Base-by-base conservation (phyloP, 2,888 invertebrate genomes). In the Resseliella maxima region DNA sequence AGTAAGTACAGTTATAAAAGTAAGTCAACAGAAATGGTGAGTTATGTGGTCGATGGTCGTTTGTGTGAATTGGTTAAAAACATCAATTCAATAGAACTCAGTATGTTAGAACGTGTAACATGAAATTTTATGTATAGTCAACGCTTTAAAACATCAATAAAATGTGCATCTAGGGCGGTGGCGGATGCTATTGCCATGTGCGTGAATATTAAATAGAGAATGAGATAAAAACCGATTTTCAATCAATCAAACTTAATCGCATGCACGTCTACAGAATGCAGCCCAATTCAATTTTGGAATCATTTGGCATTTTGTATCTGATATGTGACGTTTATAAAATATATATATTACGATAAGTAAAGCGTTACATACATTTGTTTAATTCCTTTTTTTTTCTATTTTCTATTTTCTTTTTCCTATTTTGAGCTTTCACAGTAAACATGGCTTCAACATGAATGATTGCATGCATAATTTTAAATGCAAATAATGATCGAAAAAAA, bases 211-310 rank as follows among this genome's bases (percentile, higher is more conserved):
- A 59, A 59, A 59, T 59, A 59, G 59, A 59, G 3, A 59, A 59
- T 24, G 59, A 59, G 59, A 59, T 59, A 59, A 59, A 59, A 59
- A 24, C 46, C 59, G 59, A 59, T 59, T 59, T 59, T 59, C 59
- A 59, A 59, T 59, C 59, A 59, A 59, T 59, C 59, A 59, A 59
- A 59, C 24, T 59, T 24, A 59, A 59, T 59, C 59, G 59, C 59
- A 59, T 59, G 59, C 59, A 59, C 24, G 59, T 59, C 59, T 24
- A 59, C 59, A 59, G 24, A 59, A 50, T 50, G 46, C 46, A 50
- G 46, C 46, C 2, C 8, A 50, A 24, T 59, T 24, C 59, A 24
- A 59, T 24, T 59, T 59, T 59, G 24, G n/a, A 59, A 59, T 59
- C 59, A 59, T 59, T 59, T 59, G 24, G 59, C 59, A 24, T 59